phyloP scores from a whole-genome alignment of 2,797 vertebrate species.

The Sciurus vulgaris region DNA sequence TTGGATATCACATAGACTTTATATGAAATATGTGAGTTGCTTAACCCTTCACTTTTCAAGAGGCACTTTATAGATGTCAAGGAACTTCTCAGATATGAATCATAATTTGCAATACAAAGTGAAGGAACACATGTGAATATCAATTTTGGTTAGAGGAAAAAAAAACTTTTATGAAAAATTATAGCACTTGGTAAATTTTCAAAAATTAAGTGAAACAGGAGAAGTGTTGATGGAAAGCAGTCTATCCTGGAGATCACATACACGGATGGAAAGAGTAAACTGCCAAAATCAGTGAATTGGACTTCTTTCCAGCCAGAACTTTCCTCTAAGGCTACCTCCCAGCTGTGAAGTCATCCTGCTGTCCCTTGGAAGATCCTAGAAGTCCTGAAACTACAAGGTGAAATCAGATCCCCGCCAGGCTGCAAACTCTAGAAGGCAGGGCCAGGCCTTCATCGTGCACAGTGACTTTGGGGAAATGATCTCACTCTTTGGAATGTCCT shows the following conservation, averaged over 20 bases:
- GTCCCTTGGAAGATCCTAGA: background rate
- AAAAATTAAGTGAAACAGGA: no score
- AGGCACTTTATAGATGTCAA: background rate
- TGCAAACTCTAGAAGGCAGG: background rate
- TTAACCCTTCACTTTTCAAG: conserved; percentile 46
- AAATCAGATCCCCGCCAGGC: background rate
- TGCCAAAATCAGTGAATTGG: background rate
- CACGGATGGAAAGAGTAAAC: background rate
- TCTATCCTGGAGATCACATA: background rate
- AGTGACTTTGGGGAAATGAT: background rate
- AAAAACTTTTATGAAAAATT: background rate
- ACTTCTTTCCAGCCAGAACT: background rate
- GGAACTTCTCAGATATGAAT: conserved; percentile 2
- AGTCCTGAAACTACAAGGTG: conserved; percentile 13
- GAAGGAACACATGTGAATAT: conserved; percentile 10
- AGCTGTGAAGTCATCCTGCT: background rate
- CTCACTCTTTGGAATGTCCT: background rate
- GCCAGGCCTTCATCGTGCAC: background rate
- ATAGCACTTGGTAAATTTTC: background rate
- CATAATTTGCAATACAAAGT: conserved; percentile 57
- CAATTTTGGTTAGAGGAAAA: conserved; percentile 19
- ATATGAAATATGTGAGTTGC: background rate
- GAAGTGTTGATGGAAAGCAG: background rate
- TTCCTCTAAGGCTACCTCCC: background rate
- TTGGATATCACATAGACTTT: conserved; percentile 16